phyloP scores from a whole-genome alignment of 2,113 vertebrate genomes.

The Anoplopoma fimbria region DNA sequence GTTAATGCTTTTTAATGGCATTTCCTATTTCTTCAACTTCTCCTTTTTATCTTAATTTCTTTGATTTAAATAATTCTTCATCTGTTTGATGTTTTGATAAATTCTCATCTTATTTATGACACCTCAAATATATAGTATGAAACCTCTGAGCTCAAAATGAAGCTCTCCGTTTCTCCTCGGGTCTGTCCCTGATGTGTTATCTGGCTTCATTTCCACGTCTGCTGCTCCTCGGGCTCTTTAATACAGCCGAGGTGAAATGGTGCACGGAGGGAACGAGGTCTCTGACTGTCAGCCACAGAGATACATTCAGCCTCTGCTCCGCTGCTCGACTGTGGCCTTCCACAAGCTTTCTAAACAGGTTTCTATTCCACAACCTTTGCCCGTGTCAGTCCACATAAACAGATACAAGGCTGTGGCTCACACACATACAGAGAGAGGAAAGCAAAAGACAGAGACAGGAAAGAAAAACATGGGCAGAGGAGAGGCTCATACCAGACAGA shows the following conservation, averaged over 20 bases:
- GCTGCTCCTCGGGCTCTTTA: conserved; percentile 49
- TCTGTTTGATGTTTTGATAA: background rate
- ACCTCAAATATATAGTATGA: too few species aligned
- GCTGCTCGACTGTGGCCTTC: conserved; percentile 48
- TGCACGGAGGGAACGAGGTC: conserved; percentile 47
- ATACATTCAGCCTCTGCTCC: conserved; percentile 40
- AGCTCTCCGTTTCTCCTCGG: conserved; percentile 32
- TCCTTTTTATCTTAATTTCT: background rate
- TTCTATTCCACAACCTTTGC: conserved; percentile 61
- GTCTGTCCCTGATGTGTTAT: conserved; percentile 22
- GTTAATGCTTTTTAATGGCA: background rate
- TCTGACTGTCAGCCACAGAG: conserved; percentile 58
- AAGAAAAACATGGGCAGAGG: conserved; percentile 26
- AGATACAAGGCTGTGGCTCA: conserved; percentile 54
- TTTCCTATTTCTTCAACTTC: background rate
- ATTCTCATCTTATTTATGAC: background rate
- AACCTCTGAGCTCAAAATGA: background rate
- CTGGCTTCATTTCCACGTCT: conserved; percentile 35
- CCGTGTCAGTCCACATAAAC: conserved; percentile 69
- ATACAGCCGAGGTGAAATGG: conserved; percentile 57
- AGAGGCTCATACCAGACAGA: background rate
- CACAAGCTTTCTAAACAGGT: conserved; percentile 62
- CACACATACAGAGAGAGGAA: conserved; percentile 15
- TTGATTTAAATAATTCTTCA: background rate
- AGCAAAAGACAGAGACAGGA: conserved; percentile 31